These are phyloP conservation scores for Vulpes vulpes DNA, from an alignment of 2,113 vertebrate genomes.

Conservation along the genomic window DNA sequence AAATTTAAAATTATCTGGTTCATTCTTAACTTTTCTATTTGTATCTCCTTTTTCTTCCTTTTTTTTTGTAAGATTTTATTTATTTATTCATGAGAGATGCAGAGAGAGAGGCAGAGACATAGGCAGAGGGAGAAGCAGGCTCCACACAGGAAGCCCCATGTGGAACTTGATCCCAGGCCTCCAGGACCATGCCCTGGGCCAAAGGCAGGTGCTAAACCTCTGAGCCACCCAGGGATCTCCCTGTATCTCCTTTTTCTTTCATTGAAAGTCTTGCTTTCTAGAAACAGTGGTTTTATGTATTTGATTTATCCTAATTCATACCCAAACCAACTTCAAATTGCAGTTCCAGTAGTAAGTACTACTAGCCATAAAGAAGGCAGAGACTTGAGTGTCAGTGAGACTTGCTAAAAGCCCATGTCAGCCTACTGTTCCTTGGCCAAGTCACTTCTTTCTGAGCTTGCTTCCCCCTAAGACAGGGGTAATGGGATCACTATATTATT, in stretches of 20 bases:
- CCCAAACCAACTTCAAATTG: slow-evolving; percentile 11
- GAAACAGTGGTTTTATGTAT: not conserved
- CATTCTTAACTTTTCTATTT: slow-evolving; percentile 10
- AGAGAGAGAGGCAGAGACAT: no score
- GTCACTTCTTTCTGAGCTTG: not conserved
- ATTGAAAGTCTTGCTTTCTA: not conserved
- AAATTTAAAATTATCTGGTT: slow-evolving; percentile 2
- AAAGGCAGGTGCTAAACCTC: no score
- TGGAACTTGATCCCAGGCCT: no score
- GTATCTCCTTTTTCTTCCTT: slow-evolving; percentile 10
- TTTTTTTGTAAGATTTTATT: not conserved
- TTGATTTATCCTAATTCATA: slow-evolving; percentile 8
- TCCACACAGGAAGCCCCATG: no score
- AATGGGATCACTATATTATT: not conserved
- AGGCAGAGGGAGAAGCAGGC: no score
- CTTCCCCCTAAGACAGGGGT: not conserved
- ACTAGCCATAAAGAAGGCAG: not conserved
- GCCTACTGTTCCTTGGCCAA: not conserved
- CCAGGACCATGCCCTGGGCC: no score
- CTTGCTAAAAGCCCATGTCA: not conserved
- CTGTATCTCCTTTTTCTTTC: not conserved
- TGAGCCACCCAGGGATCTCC: no score
- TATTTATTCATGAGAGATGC: no score
- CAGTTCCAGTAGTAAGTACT: not conserved
- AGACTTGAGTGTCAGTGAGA: not conserved